Conservation (phyloP, 1,140 invertebrate species). For the Archegozetes longisetosus region DNA sequence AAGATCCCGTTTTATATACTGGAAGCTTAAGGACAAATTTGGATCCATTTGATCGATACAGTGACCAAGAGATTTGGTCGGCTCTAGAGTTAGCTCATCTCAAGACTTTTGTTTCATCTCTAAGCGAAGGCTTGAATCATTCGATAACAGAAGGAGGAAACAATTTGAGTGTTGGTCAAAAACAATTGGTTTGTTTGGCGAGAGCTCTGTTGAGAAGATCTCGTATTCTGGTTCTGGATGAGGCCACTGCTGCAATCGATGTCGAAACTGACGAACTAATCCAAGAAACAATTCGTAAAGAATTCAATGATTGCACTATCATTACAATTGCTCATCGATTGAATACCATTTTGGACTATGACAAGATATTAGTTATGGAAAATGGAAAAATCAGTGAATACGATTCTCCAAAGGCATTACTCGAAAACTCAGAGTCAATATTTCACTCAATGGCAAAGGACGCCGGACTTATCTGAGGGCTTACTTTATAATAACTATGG, state of each 20-base stretch:
- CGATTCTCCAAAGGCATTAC: slow-evolving; percentile 11
- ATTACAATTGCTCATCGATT: slow-evolving; percentile 34
- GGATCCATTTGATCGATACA: slow-evolving; percentile 51
- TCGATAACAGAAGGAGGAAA: slow-evolving; percentile 27
- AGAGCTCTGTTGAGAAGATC: slow-evolving; percentile 36
- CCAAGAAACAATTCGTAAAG: slow-evolving; percentile 30
- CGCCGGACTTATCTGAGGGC: slow-evolving; percentile 24
- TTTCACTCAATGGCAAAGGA: slow-evolving; percentile 18
- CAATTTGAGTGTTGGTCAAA: slow-evolving; percentile 39
- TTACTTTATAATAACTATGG: no score
- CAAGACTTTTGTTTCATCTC: slow-evolving; percentile 39
- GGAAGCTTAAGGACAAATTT: slow-evolving; percentile 76
- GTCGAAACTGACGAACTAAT: slow-evolving; percentile 30
- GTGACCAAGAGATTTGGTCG: slow-evolving; percentile 57
- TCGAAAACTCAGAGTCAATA: slow-evolving; percentile 8
- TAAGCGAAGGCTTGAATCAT: slow-evolving; percentile 25
- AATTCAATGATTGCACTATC: slow-evolving; percentile 31
- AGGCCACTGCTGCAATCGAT: slow-evolving; percentile 33
- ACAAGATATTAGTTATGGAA: slow-evolving; percentile 19
- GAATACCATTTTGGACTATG: slow-evolving; percentile 31
- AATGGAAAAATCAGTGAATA: slow-evolving; percentile 16
- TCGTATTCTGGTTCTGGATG: slow-evolving; percentile 39
- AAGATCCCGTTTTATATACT: slow-evolving; percentile 80
- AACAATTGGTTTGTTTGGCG: slow-evolving; percentile 38
- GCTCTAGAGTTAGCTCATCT: slow-evolving; percentile 62